These are phyloP conservation scores for Fregata magnificens DNA, from an alignment of 2,113 vertebrate genomes.

Conservation along the genomic window DNA sequence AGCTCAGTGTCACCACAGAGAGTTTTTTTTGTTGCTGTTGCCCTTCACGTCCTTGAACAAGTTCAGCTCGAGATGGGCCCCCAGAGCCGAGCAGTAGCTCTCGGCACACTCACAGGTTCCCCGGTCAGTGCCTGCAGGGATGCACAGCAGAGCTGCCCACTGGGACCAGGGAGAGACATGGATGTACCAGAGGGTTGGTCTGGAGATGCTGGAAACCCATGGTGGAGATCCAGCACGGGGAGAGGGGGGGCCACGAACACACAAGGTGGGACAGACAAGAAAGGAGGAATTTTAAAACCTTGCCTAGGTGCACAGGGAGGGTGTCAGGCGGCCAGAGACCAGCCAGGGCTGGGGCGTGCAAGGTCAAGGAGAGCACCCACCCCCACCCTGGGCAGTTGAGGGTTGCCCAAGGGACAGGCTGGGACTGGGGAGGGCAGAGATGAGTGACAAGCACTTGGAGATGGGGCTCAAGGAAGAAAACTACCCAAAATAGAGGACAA, in stretches of 20 bases:
- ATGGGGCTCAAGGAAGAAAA: background rate
- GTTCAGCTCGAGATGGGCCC: background rate
- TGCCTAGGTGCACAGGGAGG: no score
- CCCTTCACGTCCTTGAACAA: background rate
- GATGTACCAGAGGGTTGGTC: no score
- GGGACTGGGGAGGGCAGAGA: background rate
- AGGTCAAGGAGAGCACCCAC: background rate
- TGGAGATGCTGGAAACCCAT: background rate
- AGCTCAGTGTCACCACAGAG: background rate
- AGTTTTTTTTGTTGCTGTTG: no score
- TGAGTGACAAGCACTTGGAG: background rate
- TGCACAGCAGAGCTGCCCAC: background rate
- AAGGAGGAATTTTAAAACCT: background rate
- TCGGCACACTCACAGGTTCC: background rate
- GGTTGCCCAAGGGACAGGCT: background rate
- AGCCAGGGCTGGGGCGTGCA: fast-evolving
- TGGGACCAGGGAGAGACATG: background rate
- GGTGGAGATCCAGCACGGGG: no score
- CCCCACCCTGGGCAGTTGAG: fast-evolving
- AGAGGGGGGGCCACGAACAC: background rate
- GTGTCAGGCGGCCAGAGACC: background rate
- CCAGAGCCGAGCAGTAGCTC: background rate
- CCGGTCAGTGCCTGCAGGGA: fast-evolving
- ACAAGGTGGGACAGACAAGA: fast-evolving
- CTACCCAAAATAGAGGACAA: background rate